Evolutionary conservation across 2,888 invertebrate genomes (phyloP), one percentile per base, ranked within the genome.

Genomic region (Erannis defoliaria): DNA sequence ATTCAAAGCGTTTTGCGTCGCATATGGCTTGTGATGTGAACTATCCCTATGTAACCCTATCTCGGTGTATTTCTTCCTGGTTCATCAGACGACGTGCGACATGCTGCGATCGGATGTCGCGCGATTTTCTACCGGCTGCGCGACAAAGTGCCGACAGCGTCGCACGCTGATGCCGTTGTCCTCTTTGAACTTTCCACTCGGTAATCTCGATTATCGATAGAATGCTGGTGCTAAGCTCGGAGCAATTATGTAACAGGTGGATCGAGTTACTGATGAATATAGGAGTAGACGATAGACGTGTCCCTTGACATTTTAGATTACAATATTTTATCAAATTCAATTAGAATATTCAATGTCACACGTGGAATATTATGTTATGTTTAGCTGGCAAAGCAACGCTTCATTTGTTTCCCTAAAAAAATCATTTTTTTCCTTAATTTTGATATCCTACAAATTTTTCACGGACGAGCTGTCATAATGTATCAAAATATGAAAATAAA

Each of bases 111-210:
- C 82, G 76, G 76, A 77, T 86, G 79, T 86, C 82, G 79, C 76
- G 83, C 80, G 80, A 86, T 89, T 89, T 88, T 85, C 87, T 85
- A 77, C 71, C 78, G 78, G 80, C 73, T 84, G 88, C 79, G 68
- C 83, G 78, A 74, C 85, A 86, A 89, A 89, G 88, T 69, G 72
- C 79, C 82, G 82, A 75, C 78, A 74, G 69, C 74, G 73, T 64
- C 72, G 68, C 73, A 74, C 71, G 70, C 71, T 71, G 78, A 81
- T 78, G 88, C 82, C 86, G 82, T 82, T 83, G 86, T 81, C 85
- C 89, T 77, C 82, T 79, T 75, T 87, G 89, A 90, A 89, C 91
- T 91, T 90, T 90, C 89, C 90, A 88, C 88, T 85, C 74, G 83
- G 82, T 90, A 84, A 86, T 88, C 88, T 85, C 88, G 85, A 89